Evolutionary conservation across 2,888 invertebrate species (phyloP).

Genomic region (Cephus rjabovi): DNA sequence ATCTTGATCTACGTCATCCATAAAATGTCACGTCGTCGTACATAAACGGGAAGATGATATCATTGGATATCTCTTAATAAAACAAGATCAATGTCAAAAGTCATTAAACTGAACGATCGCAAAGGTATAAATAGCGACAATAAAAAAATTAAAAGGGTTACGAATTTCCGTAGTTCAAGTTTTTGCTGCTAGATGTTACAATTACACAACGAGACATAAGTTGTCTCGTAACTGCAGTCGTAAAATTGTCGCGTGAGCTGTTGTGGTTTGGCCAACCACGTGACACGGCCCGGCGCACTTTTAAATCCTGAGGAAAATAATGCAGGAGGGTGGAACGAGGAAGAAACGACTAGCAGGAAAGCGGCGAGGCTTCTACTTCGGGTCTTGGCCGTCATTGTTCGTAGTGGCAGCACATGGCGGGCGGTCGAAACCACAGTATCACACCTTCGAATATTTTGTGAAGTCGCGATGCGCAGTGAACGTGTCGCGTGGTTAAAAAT

Average conservation of each 20-base stretch:
- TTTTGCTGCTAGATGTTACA: neutral
- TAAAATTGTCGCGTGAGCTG: neutral
- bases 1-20: neutral
- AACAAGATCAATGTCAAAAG: neutral
- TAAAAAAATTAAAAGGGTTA: neutral
- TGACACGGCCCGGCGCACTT: neutral
- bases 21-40: neutral
- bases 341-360: neutral
- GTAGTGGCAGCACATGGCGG: conserved; percentile 43
- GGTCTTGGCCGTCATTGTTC: conserved; percentile 43
- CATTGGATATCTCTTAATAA: neutral
- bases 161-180: neutral
- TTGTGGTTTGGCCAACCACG: neutral
- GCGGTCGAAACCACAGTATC: neutral
- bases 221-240: neutral
- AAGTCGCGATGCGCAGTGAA: neutral
- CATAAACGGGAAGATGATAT: neutral
- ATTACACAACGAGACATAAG: neutral
- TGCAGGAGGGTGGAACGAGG: neutral
- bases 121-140: neutral
- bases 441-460: neutral
- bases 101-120: neutral
- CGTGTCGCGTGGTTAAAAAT: neutral
- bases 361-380: conserved; percentile 31
- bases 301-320: neutral